Evolutionary conservation across 2,797 vertebrate genomes (phyloP).

Genomic region (Podarcis lilfordi): DNA sequence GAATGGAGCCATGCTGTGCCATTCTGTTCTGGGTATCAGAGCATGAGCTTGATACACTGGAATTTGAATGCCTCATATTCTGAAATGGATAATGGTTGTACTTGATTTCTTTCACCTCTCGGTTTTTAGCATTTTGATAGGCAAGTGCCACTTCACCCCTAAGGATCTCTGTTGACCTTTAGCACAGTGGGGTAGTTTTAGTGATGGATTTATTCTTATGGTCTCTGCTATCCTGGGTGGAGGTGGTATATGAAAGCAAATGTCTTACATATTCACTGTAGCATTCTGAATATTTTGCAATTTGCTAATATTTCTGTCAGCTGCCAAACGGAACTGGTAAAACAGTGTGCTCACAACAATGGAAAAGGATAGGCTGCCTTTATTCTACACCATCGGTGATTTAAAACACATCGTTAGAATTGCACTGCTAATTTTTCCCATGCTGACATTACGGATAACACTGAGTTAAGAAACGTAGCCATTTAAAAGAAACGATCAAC

Average conservation of each 20-base stretch:
- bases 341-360: not conserved
- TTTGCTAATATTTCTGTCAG: constrained; percentile 16
- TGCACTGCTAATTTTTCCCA: not conserved
- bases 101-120: constrained; percentile 74
- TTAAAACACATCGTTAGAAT: not conserved
- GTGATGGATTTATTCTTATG: constrained; percentile 58
- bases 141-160: constrained; percentile 70
- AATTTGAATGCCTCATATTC: constrained; percentile 76
- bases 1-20: constrained; percentile 77
- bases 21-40: constrained; percentile 77
- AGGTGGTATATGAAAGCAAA: constrained; percentile 49
- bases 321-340: not conserved
- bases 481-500: not conserved
- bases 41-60: constrained; percentile 76
- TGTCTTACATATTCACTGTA: constrained; percentile 21
- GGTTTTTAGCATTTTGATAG: constrained; percentile 75
- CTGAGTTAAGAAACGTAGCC: not conserved
- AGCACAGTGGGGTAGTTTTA: constrained; percentile 57
- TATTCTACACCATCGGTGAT: not conserved
- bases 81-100: constrained; percentile 74
- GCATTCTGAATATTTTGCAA: constrained; percentile 9
- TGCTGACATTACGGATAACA: not conserved
- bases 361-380: constrained; percentile 16
- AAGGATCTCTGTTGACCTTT: constrained; percentile 70
- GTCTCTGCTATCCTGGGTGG: constrained; percentile 62